These are phyloP conservation scores for Pseudomyrmex pallidus DNA, from an alignment of 1,140 invertebrate genomes.

Conservation along the genomic window DNA sequence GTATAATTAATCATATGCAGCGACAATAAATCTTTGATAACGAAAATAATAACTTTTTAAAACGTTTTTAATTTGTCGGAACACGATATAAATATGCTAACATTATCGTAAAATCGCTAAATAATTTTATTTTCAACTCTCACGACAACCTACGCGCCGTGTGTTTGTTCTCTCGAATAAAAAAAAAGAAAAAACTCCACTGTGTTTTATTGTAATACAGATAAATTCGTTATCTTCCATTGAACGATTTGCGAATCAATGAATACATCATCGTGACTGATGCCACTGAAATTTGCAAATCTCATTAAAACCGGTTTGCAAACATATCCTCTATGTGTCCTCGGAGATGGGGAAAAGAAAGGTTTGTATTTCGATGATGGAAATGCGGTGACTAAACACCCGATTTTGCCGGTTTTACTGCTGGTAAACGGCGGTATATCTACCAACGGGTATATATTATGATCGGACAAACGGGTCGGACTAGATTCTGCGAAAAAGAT, in stretches of 20 bases:
- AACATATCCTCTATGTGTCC: background rate
- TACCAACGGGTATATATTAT: background rate
- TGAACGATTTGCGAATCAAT: constrained; percentile 60
- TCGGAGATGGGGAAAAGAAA: constrained; percentile 33
- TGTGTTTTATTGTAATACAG: constrained; percentile 2
- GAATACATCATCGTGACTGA: constrained; percentile 19
- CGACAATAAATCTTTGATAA: too few relatives aligned
- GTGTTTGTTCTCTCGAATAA: background rate
- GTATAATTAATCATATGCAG: too few relatives aligned
- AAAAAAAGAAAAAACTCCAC: too few relatives aligned
- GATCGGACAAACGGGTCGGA: background rate
- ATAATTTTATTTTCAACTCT: background rate
- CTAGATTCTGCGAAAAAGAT: constrained; percentile 30
- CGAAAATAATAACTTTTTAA: too few relatives aligned
- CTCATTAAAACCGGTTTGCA: constrained; percentile 53
- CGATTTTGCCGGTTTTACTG: constrained; percentile 45
- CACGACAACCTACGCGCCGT: background rate
- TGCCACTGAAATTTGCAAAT: constrained; percentile 53
- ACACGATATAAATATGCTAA: background rate
- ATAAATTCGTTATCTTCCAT: constrained; percentile 38
- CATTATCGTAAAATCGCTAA: too few relatives aligned
- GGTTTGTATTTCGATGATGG: constrained; percentile 18
- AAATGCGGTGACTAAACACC: constrained; percentile 40
- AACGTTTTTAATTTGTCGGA: background rate
- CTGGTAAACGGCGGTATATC: constrained; percentile 13